Evolutionary conservation across 2,113 vertebrate genomes (phyloP), one percentile per base, ranked within the genome.

Genomic region (Campylorhamphus procurvoides): DNA sequence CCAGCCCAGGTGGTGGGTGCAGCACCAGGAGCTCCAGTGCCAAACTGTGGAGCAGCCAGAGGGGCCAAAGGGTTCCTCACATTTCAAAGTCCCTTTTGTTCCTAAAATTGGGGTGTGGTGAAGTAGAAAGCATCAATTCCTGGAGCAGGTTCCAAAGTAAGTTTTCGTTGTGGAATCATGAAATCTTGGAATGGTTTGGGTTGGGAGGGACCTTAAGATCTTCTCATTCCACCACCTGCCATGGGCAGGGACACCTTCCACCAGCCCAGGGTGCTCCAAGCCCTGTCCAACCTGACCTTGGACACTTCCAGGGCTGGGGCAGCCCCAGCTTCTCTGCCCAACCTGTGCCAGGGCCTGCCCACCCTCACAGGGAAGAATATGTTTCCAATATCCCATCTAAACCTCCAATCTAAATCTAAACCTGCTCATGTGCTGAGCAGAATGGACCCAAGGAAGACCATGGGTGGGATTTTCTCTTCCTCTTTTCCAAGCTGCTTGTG

Each of bases 331-430:
- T 5, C 67, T 88, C 50, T 88, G 76, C 25, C 29, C 31, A 64
- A 15, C 58, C 67, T 74, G 37, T 16, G 68, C 68, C 77, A 81
- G 69, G 60, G 23, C 60, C 67, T 82, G 0, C 9, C 44, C 44
- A 39, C 33, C 33, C 52, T 74, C 60, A 0, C 12, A 66, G 18
- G 0, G 0, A 47, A 8, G 3, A 35, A 28, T 50, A 59, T 1
- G 18, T 33, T 5, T 18, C 33, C 28, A 46, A 7, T 29, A 25
- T 67, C 53, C 46, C 1, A 25, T 60, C 39, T 25, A 25, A 24
- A 25, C 5, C 18, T 28, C 1, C 33, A 63, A 20, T 59, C 46
- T 55, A 1, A 20, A 20, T 59, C 28, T 29, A 14, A 25, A 16
- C 10, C 55, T 15, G 28, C n/a, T 73, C 4, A 0, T 24, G 27